Evolutionary conservation across 2,888 invertebrate species (phyloP).

Genomic region (Sialis lutaria): DNA sequence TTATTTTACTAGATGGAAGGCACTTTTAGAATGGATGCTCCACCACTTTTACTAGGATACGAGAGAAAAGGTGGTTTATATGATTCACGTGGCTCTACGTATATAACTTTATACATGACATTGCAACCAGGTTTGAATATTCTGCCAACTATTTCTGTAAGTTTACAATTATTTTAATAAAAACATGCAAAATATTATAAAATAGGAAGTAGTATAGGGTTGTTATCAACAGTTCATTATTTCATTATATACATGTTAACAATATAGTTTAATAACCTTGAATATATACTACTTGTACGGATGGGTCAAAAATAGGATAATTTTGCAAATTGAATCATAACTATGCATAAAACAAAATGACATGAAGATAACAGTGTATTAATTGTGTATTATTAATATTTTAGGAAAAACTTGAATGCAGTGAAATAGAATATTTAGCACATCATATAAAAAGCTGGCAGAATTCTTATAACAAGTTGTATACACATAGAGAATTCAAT

Average conservation of each 20-base stretch:
- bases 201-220: no score
- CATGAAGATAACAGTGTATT: no score
- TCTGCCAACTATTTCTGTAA: no score
- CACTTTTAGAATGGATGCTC: slow-evolving; percentile 57
- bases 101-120: slow-evolving; percentile 43
- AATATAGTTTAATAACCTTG: no score
- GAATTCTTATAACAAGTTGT: slow-evolving; percentile 28
- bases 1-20: slow-evolving; percentile 52
- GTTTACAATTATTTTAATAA: no score
- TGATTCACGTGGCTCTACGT: slow-evolving; percentile 27
- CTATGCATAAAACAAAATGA: no score
- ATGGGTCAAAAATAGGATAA: no score
- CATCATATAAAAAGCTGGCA: slow-evolving; percentile 34
- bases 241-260: no score
- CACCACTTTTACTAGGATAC: slow-evolving; percentile 59
- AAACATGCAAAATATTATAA: no score
- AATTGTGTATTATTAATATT: slow-evolving; percentile 13
- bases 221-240: no score
- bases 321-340: no score
- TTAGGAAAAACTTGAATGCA: slow-evolving; percentile 25
- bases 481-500: slow-evolving; percentile 32
- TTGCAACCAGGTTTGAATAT: slow-evolving; percentile 37
- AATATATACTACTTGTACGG: no score
- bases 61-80: slow-evolving; percentile 18
- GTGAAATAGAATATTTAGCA: slow-evolving; percentile 27